Conservation (phyloP, 2,888 invertebrate genomes). For the Xestia xanthographa region DNA sequence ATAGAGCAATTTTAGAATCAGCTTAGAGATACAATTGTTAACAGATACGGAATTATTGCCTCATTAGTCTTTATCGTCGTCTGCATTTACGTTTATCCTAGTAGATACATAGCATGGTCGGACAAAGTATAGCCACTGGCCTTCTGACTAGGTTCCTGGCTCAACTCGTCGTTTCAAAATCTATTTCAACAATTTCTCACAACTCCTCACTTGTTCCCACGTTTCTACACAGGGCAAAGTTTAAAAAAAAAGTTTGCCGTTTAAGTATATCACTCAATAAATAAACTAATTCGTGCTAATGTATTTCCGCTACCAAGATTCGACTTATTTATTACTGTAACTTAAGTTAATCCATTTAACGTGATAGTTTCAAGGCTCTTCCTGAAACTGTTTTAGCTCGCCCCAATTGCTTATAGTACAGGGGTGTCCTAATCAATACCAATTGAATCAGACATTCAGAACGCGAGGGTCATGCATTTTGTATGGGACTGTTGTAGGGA, state of each 20-base stretch:
- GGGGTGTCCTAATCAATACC: slow-evolving; percentile 66
- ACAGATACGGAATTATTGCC: too few species aligned
- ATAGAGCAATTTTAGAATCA: too few species aligned
- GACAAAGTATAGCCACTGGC: too few species aligned
- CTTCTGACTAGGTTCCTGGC: too few species aligned
- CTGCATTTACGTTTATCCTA: too few species aligned
- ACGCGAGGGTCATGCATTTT: slow-evolving; percentile 72
- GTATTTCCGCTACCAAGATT: neutral
- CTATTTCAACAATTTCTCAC: too few species aligned
- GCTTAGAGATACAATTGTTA: too few species aligned
- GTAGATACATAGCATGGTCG: too few species aligned
- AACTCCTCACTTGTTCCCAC: too few species aligned
- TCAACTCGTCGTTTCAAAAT: too few species aligned
- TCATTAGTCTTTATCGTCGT: too few species aligned
- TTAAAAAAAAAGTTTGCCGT: neutral
- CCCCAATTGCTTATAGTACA: slow-evolving; percentile 31
- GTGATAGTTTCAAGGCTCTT: slow-evolving; percentile 36
- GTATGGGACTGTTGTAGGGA: slow-evolving; percentile 55
- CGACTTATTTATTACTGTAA: slow-evolving; percentile 9
- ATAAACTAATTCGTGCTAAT: slow-evolving; percentile 17
- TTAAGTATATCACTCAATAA: neutral
- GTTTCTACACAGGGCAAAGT: too few species aligned
- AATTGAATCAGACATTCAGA: slow-evolving; percentile 69
- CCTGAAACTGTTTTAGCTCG: slow-evolving; percentile 35
- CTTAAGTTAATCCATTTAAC: slow-evolving; percentile 44